A percentile compares a stretch with the other conserved stretches of the same genome.
Conservation (phyloP, 2,888 invertebrate species). For the Limnephilus auricula region DNA sequence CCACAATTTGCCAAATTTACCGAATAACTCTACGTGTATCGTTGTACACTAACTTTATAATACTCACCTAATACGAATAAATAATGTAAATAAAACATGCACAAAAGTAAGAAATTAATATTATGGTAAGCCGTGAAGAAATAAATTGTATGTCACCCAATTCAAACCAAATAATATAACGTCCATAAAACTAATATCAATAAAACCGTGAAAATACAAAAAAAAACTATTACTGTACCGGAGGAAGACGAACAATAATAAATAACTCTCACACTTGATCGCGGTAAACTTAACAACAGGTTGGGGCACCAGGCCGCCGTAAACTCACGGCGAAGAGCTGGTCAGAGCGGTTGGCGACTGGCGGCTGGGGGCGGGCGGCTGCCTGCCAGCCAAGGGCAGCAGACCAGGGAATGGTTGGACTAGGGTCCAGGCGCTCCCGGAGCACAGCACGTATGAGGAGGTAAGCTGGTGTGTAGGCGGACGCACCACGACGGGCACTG, state of each 20-base stretch:
- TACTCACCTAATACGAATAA: background rate
- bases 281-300: background rate
- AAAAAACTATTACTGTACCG: background rate
- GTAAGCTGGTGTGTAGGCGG: conserved; percentile 57
- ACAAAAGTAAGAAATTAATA: background rate
- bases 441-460: background rate
- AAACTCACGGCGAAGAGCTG: background rate
- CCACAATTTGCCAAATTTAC: background rate
- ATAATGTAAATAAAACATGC: background rate
- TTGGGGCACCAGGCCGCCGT: background rate
- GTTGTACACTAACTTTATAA: background rate
- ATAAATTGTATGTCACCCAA: background rate
- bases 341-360: background rate
- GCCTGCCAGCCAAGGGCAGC: conserved; percentile 2
- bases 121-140: background rate
- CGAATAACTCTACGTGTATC: background rate
- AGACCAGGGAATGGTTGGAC: background rate
- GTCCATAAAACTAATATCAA: background rate
- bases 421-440: conserved; percentile 8
- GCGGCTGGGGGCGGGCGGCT: background rate
- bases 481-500: conserved; percentile 67
- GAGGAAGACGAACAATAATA: background rate
- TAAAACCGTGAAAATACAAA: background rate
- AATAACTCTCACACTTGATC: background rate
- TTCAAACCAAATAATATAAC: background rate